Evolutionary conservation across 2,797 vertebrate species (phyloP), one percentile per base, ranked within the genome.

Genomic region (Urophycis tenuis): DNA sequence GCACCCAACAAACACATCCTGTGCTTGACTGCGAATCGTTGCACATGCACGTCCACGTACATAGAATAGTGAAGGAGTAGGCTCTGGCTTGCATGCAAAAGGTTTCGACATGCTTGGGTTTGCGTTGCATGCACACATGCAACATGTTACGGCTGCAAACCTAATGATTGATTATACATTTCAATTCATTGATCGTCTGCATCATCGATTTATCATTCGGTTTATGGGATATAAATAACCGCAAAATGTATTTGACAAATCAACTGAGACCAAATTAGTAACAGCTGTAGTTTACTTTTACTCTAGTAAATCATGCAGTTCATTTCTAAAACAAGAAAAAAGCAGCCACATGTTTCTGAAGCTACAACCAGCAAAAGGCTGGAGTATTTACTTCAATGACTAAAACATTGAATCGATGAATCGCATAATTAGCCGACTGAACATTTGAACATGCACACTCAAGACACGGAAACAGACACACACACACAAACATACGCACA

Each of bases 1-100:
- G n/a, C 19, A 45, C 71, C 82, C 79, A 84, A 36, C 79, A 45
- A 88, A 89, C 76, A 83, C 75, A 87, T 79, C 71, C 19, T 4
- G 85, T 11, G 84, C 78, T 81, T 79, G 83, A 53, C 69, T 31
- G 67, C 67, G 31, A 2, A 73, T 70, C 22, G 10, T n/a, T 25
- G 53, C 15, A 60, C 53, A 25, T 25, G 53, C 15, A 60, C 53
- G 10, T 60, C n/a, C 36, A 75, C 72, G 35, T 64, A 34, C n/a
- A 10, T 29, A 67, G n/a, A 29, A 3, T 3, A 29, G 60, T 29
- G 60, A 67, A 25, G n/a, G 25, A 25, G 60, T 6, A 22, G 22
- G 45, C 45, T n/a, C n/a, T 5, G 45, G 53, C 53, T 25, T 11
- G 60, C 53, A 25, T 25, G 53, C 53, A 60, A 67, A 25, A 67